These are phyloP conservation scores for Platyrinchus mystaceus DNA, from an alignment of 2,797 vertebrate species.

Conservation along the genomic window DNA sequence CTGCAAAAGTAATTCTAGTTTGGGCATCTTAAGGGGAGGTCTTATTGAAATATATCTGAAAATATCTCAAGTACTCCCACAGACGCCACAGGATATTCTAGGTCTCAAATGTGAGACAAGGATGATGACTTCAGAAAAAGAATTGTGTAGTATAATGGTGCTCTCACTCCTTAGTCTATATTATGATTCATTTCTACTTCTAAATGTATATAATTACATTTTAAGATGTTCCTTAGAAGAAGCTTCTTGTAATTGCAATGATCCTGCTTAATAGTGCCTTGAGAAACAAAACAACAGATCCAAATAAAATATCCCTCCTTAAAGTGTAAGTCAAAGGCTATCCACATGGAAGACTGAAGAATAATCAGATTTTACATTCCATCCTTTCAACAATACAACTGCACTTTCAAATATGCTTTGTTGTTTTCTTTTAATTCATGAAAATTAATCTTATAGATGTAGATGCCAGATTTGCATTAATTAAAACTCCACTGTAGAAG, in stretches of 20 bases:
- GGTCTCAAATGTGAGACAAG: background rate
- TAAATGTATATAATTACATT: conserved; percentile 61
- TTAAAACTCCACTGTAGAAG: conserved; percentile 99
- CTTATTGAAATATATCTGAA: background rate
- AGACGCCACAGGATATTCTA: background rate
- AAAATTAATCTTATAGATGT: conserved; percentile 99
- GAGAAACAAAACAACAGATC: conserved; percentile 69
- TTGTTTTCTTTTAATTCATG: conserved; percentile 99
- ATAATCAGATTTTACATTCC: conserved; percentile 75
- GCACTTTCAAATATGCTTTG: conserved; percentile 98
- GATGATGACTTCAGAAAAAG: conserved; percentile 12
- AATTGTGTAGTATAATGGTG: background rate
- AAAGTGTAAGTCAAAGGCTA: conserved; percentile 75
- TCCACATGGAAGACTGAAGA: conserved; percentile 74
- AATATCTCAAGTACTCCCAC: background rate
- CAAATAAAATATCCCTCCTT: conserved; percentile 67
- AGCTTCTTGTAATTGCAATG: conserved; percentile 62
- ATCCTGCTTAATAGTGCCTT: conserved; percentile 71
- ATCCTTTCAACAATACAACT: conserved; percentile 92
- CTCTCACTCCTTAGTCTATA: conserved; percentile 31
- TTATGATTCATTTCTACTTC: conserved; percentile 48
- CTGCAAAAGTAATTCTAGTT: background rate
- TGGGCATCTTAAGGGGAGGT: background rate
- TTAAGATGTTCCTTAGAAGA: conserved; percentile 56
- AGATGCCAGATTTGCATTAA: conserved; percentile 99